phyloP scores from a whole-genome alignment of 2,888 invertebrate genomes.

The Marasmarcha lunaedactyla region DNA sequence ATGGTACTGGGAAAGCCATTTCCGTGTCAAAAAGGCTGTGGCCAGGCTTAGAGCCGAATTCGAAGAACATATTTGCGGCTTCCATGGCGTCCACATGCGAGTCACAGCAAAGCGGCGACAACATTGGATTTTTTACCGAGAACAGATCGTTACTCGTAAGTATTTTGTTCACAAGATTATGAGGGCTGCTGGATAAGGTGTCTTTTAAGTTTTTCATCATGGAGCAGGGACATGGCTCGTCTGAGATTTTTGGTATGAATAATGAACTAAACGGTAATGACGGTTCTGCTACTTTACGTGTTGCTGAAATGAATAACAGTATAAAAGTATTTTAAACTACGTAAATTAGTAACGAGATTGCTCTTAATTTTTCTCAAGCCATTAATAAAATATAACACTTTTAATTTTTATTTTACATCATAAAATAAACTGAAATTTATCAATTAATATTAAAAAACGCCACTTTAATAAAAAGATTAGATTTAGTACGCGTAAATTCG shows the following conservation, averaged over 20 bases:
- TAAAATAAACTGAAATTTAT: too few relatives aligned
- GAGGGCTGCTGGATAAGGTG: conserved; percentile 24
- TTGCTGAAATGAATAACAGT: too few relatives aligned
- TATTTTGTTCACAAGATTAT: conserved; percentile 37
- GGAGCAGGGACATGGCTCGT: conserved; percentile 40
- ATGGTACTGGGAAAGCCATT: conserved; percentile 16
- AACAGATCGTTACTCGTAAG: conserved; percentile 38
- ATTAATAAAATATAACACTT: too few relatives aligned
- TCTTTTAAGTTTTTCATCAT: conserved; percentile 25
- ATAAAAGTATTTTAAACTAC: too few relatives aligned
- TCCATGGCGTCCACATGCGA: conserved; percentile 45
- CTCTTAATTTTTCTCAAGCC: too few relatives aligned
- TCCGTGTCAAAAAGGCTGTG: conserved; percentile 7
- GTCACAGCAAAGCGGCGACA: conserved; percentile 40
- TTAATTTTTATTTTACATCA: too few relatives aligned
- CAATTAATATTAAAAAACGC: too few relatives aligned
- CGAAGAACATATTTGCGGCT: conserved; percentile 31
- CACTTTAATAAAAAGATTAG: too few relatives aligned
- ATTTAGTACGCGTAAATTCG: too few relatives aligned
- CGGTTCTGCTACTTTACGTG: conserved; percentile 8
- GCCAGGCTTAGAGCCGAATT: conserved; percentile 28
- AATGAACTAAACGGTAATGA: conserved; percentile 10
- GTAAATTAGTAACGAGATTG: too few relatives aligned
- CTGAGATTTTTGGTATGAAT: conserved; percentile 18
- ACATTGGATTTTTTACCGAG: conserved; percentile 28